A percentile compares a stretch with the other conserved stretches of the same genome.
Evolutionary conservation across 1,140 invertebrate species (phyloP).

Genomic region (Araneus ventricosus): DNA sequence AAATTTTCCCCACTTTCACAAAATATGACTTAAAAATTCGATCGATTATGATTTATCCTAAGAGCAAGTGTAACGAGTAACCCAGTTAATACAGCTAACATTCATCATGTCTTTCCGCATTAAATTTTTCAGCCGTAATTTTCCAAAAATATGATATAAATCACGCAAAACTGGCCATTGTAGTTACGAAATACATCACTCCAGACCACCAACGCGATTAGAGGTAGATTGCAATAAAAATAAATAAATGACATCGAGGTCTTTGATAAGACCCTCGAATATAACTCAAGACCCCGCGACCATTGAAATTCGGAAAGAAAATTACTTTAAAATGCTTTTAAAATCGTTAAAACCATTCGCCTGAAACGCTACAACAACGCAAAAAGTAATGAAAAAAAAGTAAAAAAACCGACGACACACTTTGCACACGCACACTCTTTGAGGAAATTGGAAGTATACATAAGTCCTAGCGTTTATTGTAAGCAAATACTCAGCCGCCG

Average conservation of each 20-base stretch:
- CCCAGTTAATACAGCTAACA: neutral
- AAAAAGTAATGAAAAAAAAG: constrained; percentile 26
- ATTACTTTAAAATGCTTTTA: constrained; percentile 63
- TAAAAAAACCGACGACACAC: neutral
- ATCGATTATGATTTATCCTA: neutral
- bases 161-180: constrained; percentile 24
- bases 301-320: constrained; percentile 42
- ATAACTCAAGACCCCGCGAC: constrained; percentile 13
- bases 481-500: constrained; percentile 23
- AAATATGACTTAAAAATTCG: neutral
- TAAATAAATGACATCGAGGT: neutral
- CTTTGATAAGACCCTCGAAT: neutral
- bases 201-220: neutral
- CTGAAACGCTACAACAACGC: constrained; percentile 7
- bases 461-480: constrained; percentile 32
- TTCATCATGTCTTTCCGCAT: neutral
- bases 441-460: constrained; percentile 42
- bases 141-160: constrained; percentile 36
- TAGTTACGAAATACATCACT: neutral
- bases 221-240: neutral
- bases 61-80: neutral
- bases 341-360: constrained; percentile 42
- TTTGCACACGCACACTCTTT: neutral
- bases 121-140: neutral
- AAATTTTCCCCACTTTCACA: neutral